Evolutionary conservation across 2,888 invertebrate species (phyloP).

Genomic region (Pimpla rufipes): DNA sequence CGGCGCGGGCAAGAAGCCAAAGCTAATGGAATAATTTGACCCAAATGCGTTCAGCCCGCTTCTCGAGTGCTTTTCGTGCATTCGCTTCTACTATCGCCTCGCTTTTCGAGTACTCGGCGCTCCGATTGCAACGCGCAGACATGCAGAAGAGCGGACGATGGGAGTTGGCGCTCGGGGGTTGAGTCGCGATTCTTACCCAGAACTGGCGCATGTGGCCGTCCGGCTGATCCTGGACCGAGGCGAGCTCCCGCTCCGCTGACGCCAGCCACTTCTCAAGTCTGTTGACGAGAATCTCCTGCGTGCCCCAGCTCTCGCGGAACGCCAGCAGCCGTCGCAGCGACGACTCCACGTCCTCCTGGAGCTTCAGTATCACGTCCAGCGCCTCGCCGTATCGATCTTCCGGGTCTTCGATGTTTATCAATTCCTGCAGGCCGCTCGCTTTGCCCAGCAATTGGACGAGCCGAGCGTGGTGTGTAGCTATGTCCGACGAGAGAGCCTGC

Average conservation of each 20-base stretch:
- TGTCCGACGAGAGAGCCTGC: slow-evolving; percentile 91
- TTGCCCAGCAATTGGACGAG: slow-evolving; percentile 91
- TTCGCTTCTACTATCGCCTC: slow-evolving; percentile 19
- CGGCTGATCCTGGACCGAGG: slow-evolving; percentile 88
- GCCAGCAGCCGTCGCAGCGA: slow-evolving; percentile 90
- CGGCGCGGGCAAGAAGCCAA: slow-evolving; percentile 65
- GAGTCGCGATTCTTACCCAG: slow-evolving; percentile 87
- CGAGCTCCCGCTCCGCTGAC: slow-evolving; percentile 90
- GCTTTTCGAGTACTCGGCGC: slow-evolving; percentile 10
- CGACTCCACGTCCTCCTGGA: slow-evolving; percentile 92
- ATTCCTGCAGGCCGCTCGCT: slow-evolving; percentile 90
- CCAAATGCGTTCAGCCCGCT: slow-evolving; percentile 54
- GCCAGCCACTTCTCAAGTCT: slow-evolving; percentile 92
- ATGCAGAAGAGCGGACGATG: slow-evolving; percentile 1
- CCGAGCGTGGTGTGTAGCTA: slow-evolving; percentile 93
- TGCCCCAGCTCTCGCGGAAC: slow-evolving; percentile 92
- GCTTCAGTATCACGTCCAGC: slow-evolving; percentile 90
- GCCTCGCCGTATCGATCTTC: slow-evolving; percentile 91
- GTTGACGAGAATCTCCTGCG: slow-evolving; percentile 91
- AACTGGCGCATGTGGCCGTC: slow-evolving; percentile 93
- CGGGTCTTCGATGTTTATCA: slow-evolving; percentile 91
- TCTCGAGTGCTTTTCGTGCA: slow-evolving; percentile 34
- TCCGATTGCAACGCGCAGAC: not conserved
- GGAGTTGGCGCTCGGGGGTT: not conserved
- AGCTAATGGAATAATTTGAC: slow-evolving; percentile 70